Base-by-base conservation (phyloP, 2,888 invertebrate genomes). In the Hemithea aestivaria region DNA sequence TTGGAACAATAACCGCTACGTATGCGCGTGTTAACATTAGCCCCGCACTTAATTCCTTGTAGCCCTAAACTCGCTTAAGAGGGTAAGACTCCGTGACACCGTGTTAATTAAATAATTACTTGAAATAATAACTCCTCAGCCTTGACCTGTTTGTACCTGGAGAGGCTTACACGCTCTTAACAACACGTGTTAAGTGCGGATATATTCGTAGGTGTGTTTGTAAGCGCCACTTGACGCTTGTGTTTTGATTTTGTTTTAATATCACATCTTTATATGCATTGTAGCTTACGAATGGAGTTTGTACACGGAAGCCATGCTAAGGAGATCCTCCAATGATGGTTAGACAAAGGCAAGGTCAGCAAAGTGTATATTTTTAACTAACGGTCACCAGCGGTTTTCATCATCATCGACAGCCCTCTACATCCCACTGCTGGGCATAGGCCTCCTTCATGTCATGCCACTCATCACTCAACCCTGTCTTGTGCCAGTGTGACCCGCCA, bases 31-130 rank as follows among this genome's bases (percentile, higher is more conserved):
- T 85, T 77, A 81, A 83, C 83, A 84, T 83, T 83, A 82, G 81
- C 73, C 67, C 66, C 67, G 69, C 74, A 77, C 80, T 83, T 84
- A 85, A 83, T 84, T 75, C 85, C 81, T 78, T 80, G 82, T 82
- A 75, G 79, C 75, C 78, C 77, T 75, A 72, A 78, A 83, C 82
- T 81, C 74, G 68, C 79, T 84, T 81, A 79, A 79, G 83, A 81
- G 82, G 83, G 83, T 78, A 77, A 77, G 74, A 73, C 77, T 73
- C 65, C 63, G 67, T 69, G 76, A 82, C 80, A 81, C 69, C 65
- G 65, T 82, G 84, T 82, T 87, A 82, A 84, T 87, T 85, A 83
- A 84, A 84, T 84, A 85, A 85, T 85, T 84, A 85, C 83, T 82
- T 78, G 77, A 75, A 81, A 81, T 83, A 81, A 83, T 82, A 84